A percentile compares a stretch with the other conserved stretches of the same genome.
These are phyloP conservation scores for Trissonchulus latispiculum DNA, from an alignment of 2,888 invertebrate genomes.

Conservation along the genomic window DNA sequence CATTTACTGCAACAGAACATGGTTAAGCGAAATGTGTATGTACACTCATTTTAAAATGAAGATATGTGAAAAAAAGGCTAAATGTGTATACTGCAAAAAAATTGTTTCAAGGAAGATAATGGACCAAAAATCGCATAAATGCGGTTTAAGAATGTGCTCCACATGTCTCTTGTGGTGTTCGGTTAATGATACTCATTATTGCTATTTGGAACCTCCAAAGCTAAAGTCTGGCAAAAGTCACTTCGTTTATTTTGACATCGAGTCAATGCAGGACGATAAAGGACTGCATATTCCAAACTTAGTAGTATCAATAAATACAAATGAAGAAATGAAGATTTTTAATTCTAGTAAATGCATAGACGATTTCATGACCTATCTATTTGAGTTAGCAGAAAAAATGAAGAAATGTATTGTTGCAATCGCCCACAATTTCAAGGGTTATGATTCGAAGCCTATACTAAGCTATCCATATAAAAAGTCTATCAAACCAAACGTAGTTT, in stretches of 20 bases:
- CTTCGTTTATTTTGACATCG: conserved; percentile 9
- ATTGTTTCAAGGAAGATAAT: not conserved
- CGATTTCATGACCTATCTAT: conserved; percentile 6
- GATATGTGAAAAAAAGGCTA: not conserved
- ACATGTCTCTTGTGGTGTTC: not conserved
- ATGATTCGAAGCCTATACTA: not conserved
- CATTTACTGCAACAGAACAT: not conserved
- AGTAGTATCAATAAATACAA: not conserved
- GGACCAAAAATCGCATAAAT: not conserved
- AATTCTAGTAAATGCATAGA: not conserved
- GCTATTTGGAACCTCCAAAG: not conserved
- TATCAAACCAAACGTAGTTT: not conserved
- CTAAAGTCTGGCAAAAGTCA: not conserved
- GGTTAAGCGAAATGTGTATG: not conserved
- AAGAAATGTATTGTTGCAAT: not conserved
- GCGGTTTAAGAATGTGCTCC: not conserved
- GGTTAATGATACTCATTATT: not conserved
- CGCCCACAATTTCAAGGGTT: not conserved
- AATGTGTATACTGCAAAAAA: not conserved
- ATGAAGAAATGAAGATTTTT: not conserved
- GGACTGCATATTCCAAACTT: conserved; percentile 11
- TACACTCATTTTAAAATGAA: not conserved
- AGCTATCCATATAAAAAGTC: not conserved
- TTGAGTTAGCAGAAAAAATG: not conserved
- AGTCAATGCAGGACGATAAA: not conserved